Evolutionary conservation across 2,888 invertebrate species (phyloP).

Genomic region (Meganola albula): DNA sequence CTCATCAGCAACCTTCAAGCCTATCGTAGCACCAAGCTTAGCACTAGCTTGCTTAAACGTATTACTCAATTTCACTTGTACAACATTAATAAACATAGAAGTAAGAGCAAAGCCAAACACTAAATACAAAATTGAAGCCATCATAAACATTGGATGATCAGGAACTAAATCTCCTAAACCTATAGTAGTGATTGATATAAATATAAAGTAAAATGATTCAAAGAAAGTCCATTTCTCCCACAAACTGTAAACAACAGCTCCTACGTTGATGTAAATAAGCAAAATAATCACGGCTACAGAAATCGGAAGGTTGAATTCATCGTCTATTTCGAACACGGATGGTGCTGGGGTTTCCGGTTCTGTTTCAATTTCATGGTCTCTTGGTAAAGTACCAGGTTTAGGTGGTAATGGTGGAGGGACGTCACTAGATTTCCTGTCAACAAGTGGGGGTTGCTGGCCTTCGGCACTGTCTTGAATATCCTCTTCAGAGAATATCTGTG

Average conservation of each 20-base stretch:
- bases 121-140: slow-evolving; percentile 94
- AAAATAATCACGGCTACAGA: slow-evolving; percentile 91
- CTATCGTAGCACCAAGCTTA: slow-evolving; percentile 91
- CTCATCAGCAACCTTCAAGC: slow-evolving; percentile 84
- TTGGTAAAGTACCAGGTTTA: slow-evolving; percentile 46
- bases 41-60: slow-evolving; percentile 90
- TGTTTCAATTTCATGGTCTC: slow-evolving; percentile 59
- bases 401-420: slow-evolving; percentile 65
- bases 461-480: slow-evolving; percentile 45
- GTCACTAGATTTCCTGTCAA: slow-evolving; percentile 55
- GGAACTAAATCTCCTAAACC: slow-evolving; percentile 97
- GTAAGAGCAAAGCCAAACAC: slow-evolving; percentile 96
- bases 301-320: slow-evolving; percentile 96
- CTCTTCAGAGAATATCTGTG: slow-evolving; percentile 79
- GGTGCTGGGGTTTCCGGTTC: slow-evolving; percentile 88
- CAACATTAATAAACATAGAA: slow-evolving; percentile 98
- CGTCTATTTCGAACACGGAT: slow-evolving; percentile 88
- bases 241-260: slow-evolving; percentile 86
- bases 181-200: slow-evolving; percentile 97
- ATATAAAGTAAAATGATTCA: slow-evolving; percentile 97
- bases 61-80: slow-evolving; percentile 88
- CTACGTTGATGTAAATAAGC: slow-evolving; percentile 90
- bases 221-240: slow-evolving; percentile 94
- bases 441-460: slow-evolving; percentile 34
- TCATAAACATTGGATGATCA: slow-evolving; percentile 91